Evolutionary conservation across 2,797 vertebrate genomes (phyloP).

Genomic region (Halcyon smyrnensis): DNA sequence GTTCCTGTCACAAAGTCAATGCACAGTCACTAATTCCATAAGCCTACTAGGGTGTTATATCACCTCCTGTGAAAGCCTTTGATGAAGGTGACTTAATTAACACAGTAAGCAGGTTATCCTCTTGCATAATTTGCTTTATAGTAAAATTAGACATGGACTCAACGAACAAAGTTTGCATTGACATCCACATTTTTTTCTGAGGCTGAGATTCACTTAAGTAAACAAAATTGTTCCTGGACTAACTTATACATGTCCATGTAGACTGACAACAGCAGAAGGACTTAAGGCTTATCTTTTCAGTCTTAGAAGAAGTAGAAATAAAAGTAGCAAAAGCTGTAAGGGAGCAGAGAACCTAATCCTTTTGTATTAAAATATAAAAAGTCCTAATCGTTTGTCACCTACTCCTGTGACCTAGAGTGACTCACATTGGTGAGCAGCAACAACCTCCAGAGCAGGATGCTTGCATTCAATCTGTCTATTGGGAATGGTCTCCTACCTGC

Average conservation of each 20-base stretch:
- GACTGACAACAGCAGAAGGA: not conserved
- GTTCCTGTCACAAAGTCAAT: not conserved
- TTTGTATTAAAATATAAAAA: not conserved
- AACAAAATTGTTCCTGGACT: not conserved
- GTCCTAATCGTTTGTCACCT: not conserved
- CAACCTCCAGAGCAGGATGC: not conserved
- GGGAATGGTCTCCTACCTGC: not conserved
- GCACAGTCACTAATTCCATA: not conserved
- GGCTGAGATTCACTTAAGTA: not conserved
- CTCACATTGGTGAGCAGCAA: not conserved
- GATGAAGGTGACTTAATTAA: not conserved
- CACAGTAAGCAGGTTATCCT: not conserved
- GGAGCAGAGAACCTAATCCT: not conserved
- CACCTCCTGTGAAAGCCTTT: not conserved
- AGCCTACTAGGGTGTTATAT: slow-evolving; percentile 26
- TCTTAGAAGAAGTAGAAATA: not conserved
- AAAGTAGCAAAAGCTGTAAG: not conserved
- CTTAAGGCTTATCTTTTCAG: not conserved
- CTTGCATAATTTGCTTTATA: slow-evolving; percentile 6
- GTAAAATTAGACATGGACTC: not conserved
- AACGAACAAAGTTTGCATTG: not conserved
- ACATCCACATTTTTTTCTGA: not conserved
- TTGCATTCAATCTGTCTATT: not conserved
- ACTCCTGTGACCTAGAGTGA: not conserved
- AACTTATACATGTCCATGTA: not conserved